Evolutionary conservation across 1,140 invertebrate genomes (phyloP), one percentile per base, ranked within the genome.

Genomic region (Teleopsis dalmanni): DNA sequence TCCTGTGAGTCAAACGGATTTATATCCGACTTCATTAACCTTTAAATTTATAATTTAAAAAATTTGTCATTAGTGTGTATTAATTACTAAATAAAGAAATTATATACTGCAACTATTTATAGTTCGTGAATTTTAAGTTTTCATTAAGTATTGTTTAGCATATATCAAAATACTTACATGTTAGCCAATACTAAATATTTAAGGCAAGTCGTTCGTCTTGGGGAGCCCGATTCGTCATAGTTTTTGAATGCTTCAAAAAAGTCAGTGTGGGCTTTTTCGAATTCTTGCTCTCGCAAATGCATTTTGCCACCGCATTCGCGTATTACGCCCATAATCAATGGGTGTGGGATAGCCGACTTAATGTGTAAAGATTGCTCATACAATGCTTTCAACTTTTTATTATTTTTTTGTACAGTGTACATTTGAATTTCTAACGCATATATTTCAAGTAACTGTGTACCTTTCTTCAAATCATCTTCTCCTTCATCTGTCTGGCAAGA

Each of bases 241-340:
- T 99, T 99, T 77, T 99, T 99, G 71, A 99, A 99, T 3, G 97
- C 97, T 75, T 99, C 95, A 75, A 99, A 99, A 73, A 99, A 99
- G 69, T 99, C 96, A 3, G 94, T 98, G 70, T 99, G 95, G 6
- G 96, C 95, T 73, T 96, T 93, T 70, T 98, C 95, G 74, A 98
- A 99, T 75, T 98, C 94, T 14, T 92, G 93, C 78, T 99, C 95
- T 38, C 96, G 80, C 29, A 99, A 74, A 76, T 99, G 96, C 97
- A 99, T 99, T 76, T 99, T 99, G 1, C 97, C 97, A 21, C 96
- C 96, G 76, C 95, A 99, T 78, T 99, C 95, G 81, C 95, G 78
- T 48, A 98, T 98, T n/a, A 98, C 94, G 35, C 95, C 95, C 94
- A 98, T 98, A 57, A 99, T 99, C 3, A 99, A 75, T 2, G 97